Evolutionary conservation across 2,113 vertebrate genomes (phyloP).

Genomic region (Anseranas semipalmata): DNA sequence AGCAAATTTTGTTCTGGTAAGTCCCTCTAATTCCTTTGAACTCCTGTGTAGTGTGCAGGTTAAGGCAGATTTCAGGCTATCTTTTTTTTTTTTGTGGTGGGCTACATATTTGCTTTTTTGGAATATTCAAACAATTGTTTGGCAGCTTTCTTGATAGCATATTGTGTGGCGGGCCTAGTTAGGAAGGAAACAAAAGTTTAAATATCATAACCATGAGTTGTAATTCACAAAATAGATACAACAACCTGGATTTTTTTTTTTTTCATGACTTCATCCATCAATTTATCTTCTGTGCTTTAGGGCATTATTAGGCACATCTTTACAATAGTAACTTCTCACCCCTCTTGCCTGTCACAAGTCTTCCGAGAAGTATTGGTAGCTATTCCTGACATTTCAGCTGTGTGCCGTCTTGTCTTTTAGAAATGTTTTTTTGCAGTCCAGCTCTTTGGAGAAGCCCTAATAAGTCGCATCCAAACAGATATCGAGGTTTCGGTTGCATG

Average conservation of each 20-base stretch:
- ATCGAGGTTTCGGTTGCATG: neutral
- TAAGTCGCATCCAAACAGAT: neutral
- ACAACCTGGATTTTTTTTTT: neutral
- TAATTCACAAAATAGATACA: neutral
- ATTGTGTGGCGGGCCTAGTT: neutral
- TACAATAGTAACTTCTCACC: neutral
- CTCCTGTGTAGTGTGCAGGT: neutral
- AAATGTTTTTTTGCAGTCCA: neutral
- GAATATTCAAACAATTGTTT: slow-evolving; percentile 15
- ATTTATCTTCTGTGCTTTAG: neutral
- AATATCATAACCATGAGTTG: neutral
- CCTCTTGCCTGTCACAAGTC: neutral
- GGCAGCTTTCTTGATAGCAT: slow-evolving; percentile 18
- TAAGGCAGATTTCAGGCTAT: neutral
- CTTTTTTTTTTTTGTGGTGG: neutral
- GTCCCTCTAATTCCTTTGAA: neutral
- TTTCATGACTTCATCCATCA: neutral
- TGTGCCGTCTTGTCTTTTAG: neutral
- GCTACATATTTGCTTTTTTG: neutral
- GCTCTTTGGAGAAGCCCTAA: neutral
- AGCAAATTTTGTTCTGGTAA: neutral
- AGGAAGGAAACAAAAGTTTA: slow-evolving; percentile 15
- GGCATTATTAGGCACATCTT: neutral
- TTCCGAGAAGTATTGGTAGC: neutral
- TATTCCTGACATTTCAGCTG: neutral